phyloP scores from a whole-genome alignment of 30 jellyfish, hydroid and myxozoan species.

The Hydractinia symbiolongicarpus region DNA sequence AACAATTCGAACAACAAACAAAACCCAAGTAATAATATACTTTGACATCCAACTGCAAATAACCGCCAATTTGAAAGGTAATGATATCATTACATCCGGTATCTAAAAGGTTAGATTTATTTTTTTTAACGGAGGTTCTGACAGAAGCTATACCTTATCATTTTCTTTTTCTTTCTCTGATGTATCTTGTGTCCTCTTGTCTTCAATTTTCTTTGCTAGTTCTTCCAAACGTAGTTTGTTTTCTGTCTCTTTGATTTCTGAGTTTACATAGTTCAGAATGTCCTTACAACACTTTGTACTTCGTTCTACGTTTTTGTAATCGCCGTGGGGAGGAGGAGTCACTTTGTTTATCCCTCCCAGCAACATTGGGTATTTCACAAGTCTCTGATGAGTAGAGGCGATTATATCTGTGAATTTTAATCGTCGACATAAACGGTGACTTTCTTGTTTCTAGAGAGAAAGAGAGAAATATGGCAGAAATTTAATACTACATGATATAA shows the following conservation, averaged over 20 bases:
- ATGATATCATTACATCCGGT: too few relatives aligned
- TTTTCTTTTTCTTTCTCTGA: slow-evolving; percentile 39
- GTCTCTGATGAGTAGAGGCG: slow-evolving; percentile 95
- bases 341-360: slow-evolving; percentile 64
- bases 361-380: slow-evolving; percentile 80
- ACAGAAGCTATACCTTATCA: not conserved
- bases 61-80: too few relatives aligned
- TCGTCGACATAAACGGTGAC: slow-evolving; percentile 66
- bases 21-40: not conserved
- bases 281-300: slow-evolving; percentile 75
- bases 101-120: too few relatives aligned
- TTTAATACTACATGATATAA: slow-evolving; percentile 40
- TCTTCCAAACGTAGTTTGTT: slow-evolving; percentile 66
- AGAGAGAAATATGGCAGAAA: not conserved
- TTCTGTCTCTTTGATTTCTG: slow-evolving; percentile 71
- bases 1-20: not conserved
- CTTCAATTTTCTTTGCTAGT: slow-evolving; percentile 75
- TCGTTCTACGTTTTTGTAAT: slow-evolving; percentile 55
- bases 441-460: slow-evolving; percentile 79
- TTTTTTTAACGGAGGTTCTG: too few relatives aligned
- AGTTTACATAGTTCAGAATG: slow-evolving; percentile 63
- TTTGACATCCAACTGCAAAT: too few relatives aligned
- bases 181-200: slow-evolving; percentile 62
- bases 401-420: slow-evolving; percentile 81
- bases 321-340: slow-evolving; percentile 57